Evolutionary conservation across 2,113 vertebrate genomes (phyloP).

Genomic region (Tachycineta bicolor): DNA sequence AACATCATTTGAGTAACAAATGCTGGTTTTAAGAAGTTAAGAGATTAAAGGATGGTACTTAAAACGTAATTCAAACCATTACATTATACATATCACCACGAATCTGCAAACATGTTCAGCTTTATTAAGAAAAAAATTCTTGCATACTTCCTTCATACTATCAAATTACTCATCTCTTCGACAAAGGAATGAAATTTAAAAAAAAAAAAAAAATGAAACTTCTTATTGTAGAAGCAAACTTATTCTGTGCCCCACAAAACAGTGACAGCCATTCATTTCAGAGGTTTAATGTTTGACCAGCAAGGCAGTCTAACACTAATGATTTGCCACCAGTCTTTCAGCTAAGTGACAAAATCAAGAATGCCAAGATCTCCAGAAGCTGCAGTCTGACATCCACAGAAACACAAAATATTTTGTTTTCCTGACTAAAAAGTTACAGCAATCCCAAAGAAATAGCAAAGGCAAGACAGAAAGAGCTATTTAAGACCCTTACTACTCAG

Average conservation of each 20-base stretch:
- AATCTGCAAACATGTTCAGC: not conserved
- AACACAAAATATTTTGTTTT: not conserved
- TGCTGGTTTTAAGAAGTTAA: not conserved
- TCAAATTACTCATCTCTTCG: not conserved
- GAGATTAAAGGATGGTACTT: not conserved
- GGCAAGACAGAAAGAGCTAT: not conserved
- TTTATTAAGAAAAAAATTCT: not conserved
- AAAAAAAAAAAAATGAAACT: not conserved
- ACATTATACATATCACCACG: not conserved
- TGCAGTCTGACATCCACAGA: fast-evolving
- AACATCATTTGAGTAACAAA: not conserved
- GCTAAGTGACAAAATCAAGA: not conserved
- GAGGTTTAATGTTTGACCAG: not conserved
- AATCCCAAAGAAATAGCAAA: not conserved
- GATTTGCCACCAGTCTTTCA: not conserved
- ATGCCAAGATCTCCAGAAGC: not conserved
- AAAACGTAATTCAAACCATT: not conserved
- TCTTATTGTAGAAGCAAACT: not conserved
- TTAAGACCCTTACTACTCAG: conserved; percentile 11
- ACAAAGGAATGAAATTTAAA: not conserved
- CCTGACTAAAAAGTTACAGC: not conserved
- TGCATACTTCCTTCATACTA: not conserved
- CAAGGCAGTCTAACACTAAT: not conserved
- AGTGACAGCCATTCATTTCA: not conserved
- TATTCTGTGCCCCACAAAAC: not conserved